These are phyloP conservation scores for Gymnoscopelus microlampas DNA, from an alignment of 2,797 vertebrate genomes.

Conservation along the genomic window DNA sequence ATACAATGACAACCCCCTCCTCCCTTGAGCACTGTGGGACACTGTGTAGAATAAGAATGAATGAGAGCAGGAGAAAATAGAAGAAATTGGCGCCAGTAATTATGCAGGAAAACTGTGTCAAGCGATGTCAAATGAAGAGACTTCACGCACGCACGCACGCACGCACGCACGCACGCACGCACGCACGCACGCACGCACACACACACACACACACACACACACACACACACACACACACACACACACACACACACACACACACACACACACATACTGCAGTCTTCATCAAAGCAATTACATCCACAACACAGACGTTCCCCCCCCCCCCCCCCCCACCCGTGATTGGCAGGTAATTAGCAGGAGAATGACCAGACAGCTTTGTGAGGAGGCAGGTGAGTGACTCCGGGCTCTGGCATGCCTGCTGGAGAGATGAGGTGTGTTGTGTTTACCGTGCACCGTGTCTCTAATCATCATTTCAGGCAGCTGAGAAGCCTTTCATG, in stretches of 20 bases:
- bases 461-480: constrained; percentile 44
- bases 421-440: constrained; percentile 31
- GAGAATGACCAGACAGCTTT: constrained; percentile 54
- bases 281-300: constrained; percentile 41
- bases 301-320: constrained; percentile 2
- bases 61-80: constrained; percentile 9
- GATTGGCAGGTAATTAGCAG: constrained; percentile 66
- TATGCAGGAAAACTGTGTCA: too few relatives aligned
- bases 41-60: too few relatives aligned
- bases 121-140: too few relatives aligned
- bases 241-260: too few relatives aligned
- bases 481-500: constrained; percentile 48
- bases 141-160: too few relatives aligned
- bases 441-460: background rate
- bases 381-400: constrained; percentile 7
- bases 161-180: background rate
- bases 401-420: constrained; percentile 46
- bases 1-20: too few relatives aligned
- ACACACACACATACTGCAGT: background rate
- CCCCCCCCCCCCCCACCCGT: constrained; percentile 8
- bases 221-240: too few relatives aligned
- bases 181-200: too few relatives aligned
- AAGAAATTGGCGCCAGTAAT: too few relatives aligned
- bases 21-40: too few relatives aligned
- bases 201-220: too few relatives aligned